These are phyloP conservation scores for Andrena haemorrhoa DNA, from an alignment of 2,888 invertebrate genomes.

Conservation along the genomic window DNA sequence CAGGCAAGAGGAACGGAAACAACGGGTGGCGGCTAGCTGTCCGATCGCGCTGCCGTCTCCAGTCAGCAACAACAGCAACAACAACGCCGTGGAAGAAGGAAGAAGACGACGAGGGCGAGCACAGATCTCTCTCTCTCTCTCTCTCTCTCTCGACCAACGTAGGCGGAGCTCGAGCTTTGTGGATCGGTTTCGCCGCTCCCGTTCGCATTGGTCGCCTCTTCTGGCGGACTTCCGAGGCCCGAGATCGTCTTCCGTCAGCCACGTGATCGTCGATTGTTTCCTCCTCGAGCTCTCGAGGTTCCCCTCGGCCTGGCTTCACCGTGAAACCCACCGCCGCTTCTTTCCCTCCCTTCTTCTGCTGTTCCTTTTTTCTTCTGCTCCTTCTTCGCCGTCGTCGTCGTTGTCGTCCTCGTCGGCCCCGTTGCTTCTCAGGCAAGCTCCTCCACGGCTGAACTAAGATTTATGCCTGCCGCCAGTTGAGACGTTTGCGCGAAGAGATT, in stretches of 20 bases:
- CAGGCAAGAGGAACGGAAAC: constrained; percentile 42
- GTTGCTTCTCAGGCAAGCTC: constrained; percentile 46
- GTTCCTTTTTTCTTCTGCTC: neutral
- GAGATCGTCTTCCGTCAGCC: constrained; percentile 79
- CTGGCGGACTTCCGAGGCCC: constrained; percentile 54
- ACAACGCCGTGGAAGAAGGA: constrained; percentile 40
- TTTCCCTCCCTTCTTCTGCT: constrained; percentile 7
- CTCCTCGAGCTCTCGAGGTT: constrained; percentile 69
- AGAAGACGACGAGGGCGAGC: constrained; percentile 54
- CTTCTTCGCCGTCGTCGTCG: constrained; percentile 9
- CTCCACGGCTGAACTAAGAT: constrained; percentile 76
- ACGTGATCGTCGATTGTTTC: constrained; percentile 81
- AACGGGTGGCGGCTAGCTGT: constrained; percentile 64
- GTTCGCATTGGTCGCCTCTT: constrained; percentile 77
- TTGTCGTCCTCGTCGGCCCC: constrained; percentile 28
- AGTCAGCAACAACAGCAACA: constrained; percentile 48
- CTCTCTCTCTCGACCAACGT: constrained; percentile 63
- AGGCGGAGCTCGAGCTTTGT: constrained; percentile 82
- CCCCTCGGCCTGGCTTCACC: constrained; percentile 53
- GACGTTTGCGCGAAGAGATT: constrained; percentile 83
- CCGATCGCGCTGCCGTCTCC: constrained; percentile 58
- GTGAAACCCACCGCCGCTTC: constrained; percentile 42
- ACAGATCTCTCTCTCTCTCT: constrained; percentile 38
- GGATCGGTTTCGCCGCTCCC: constrained; percentile 77
- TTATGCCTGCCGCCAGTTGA: constrained; percentile 83